These are phyloP conservation scores for Lacerta viridis DNA, from an alignment of 2,797 vertebrate genomes.

Conservation along the genomic window DNA sequence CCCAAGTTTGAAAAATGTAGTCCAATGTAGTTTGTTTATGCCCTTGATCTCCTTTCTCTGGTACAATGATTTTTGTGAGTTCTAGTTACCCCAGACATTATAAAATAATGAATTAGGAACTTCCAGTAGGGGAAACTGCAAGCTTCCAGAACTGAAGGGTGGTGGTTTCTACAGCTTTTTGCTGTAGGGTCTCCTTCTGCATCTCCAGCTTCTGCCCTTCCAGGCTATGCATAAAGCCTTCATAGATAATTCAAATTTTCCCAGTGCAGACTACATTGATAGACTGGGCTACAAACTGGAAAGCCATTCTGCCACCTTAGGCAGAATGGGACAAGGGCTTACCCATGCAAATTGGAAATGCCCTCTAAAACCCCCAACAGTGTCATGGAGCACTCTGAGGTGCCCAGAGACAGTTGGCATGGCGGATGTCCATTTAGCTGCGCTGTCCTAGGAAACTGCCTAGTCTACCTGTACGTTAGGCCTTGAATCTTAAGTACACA, in stretches of 20 bases:
- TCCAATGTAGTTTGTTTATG: not conserved
- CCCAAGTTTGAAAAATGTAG: not conserved
- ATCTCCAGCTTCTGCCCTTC: not conserved
- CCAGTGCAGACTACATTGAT: no score
- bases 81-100: not conserved
- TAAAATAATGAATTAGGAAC: not conserved
- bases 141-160: not conserved
- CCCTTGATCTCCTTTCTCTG: not conserved
- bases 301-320: not conserved
- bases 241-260: not conserved
- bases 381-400: not conserved
- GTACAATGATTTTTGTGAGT: not conserved
- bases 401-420: not conserved
- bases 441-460: no score
- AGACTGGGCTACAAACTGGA: not conserved
- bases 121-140: not conserved
- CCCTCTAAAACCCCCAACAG: not conserved
- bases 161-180: not conserved
- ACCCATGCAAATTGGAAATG: not conserved
- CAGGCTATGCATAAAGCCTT: not conserved
- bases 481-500: no score
- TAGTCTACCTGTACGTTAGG: not conserved
- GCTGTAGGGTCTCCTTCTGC: not conserved
- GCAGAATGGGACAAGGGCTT: not conserved
- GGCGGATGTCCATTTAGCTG: not conserved